Percentiles rank a stretch among this genome's conserved stretches.
Evolutionary conservation across 2,797 vertebrate genomes (phyloP).

Genomic region (Periophthalmus magnuspinnatus): DNA sequence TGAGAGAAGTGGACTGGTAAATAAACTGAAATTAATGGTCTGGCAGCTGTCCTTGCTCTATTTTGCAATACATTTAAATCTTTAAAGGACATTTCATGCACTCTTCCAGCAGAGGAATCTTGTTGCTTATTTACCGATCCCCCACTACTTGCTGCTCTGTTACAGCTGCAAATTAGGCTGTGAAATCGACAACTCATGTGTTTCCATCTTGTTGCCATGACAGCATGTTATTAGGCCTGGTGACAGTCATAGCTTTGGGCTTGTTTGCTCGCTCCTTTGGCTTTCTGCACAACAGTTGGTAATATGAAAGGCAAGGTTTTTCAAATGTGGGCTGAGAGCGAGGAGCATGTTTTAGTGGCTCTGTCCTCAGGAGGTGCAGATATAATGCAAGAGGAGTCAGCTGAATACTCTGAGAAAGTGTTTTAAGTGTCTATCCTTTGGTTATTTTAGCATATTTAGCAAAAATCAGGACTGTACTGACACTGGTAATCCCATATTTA

Average conservation of each 20-base stretch:
- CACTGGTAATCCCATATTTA: background rate
- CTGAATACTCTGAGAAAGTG: background rate
- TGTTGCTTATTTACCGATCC: constrained; percentile 23
- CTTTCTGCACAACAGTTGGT: constrained; percentile 39
- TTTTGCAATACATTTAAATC: background rate
- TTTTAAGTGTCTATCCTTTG: background rate
- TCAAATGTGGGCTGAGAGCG: constrained; percentile 31
- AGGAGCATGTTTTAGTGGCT: constrained; percentile 13
- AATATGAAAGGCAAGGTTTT: constrained; percentile 28
- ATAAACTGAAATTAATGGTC: background rate
- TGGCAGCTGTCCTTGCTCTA: background rate
- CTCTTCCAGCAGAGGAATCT: constrained; percentile 18
- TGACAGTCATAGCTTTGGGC: constrained; percentile 39
- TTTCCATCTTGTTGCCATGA: constrained; percentile 76
- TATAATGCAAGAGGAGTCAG: background rate
- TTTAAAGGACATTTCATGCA: constrained; percentile 2
- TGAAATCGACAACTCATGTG: constrained; percentile 74
- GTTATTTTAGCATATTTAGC: background rate
- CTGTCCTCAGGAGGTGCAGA: constrained; percentile 13
- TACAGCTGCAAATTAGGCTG: constrained; percentile 75
- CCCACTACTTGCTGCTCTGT: constrained; percentile 33
- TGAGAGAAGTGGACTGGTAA: background rate
- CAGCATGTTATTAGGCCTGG: constrained; percentile 62
- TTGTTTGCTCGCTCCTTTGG: constrained; percentile 41
- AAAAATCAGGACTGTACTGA: too few relatives aligned